Evolutionary conservation across 2,888 invertebrate species (phyloP).

Genomic region (Ophion costatus): DNA sequence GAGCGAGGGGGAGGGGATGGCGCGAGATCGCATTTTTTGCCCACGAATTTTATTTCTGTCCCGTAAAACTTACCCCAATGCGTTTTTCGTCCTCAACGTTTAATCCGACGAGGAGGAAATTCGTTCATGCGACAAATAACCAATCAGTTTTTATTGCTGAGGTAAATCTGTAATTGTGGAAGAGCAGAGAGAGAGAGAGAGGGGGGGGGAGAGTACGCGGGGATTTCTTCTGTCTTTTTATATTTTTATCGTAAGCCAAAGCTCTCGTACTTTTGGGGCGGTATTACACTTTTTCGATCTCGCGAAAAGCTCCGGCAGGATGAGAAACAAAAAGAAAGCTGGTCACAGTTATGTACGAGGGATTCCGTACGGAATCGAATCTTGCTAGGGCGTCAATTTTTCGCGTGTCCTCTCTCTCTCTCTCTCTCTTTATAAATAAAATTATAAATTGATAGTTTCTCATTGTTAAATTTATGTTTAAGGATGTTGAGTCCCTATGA

Average conservation of each 20-base stretch:
- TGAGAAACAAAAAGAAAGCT: not conserved
- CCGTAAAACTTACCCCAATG: slow-evolving; percentile 11
- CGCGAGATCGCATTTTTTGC: slow-evolving; percentile 4
- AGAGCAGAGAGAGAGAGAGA: not conserved
- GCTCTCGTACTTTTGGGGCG: slow-evolving; percentile 17
- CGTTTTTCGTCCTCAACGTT: slow-evolving; percentile 15
- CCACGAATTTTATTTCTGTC: not conserved
- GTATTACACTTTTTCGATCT: slow-evolving; percentile 32
- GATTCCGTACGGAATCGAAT: not conserved
- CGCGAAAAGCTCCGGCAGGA: slow-evolving; percentile 18
- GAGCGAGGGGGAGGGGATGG: not conserved
- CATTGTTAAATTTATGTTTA: no score
- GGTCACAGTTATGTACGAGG: slow-evolving; percentile 4
- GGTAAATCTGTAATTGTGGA: slow-evolving; percentile 45
- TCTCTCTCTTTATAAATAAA: no score
- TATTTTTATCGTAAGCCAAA: slow-evolving; percentile 12
- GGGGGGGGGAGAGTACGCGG: not conserved
- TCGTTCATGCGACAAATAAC: slow-evolving; percentile 62
- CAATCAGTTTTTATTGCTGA: slow-evolving; percentile 55
- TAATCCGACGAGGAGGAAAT: slow-evolving; percentile 19
- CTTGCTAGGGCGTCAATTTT: not conserved
- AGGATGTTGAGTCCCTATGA: no score
- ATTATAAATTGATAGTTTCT: no score
- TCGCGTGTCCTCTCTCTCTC: no score
- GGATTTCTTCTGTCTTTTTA: slow-evolving; percentile 11